phyloP scores from a whole-genome alignment of 2,797 vertebrate genomes.

The Myiotriccus ornatus region DNA sequence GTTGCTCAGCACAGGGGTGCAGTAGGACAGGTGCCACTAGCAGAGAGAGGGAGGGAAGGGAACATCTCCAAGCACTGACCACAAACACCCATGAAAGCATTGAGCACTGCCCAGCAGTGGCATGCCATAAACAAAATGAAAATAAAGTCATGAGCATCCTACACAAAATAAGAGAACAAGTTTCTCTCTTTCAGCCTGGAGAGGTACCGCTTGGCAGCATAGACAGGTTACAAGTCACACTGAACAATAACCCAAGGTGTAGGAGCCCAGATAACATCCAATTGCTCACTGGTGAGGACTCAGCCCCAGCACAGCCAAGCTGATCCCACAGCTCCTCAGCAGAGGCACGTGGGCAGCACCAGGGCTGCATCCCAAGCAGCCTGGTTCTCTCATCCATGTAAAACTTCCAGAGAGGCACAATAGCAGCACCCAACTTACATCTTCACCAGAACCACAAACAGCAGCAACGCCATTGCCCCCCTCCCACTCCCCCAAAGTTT shows the following conservation, averaged over 20 bases:
- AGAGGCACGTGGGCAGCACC: background rate
- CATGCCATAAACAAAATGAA: background rate
- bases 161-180: background rate
- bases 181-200: background rate
- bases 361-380: background rate
- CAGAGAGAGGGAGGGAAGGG: background rate
- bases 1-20: background rate
- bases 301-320: background rate
- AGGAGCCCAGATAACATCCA: background rate
- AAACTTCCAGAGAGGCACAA: background rate
- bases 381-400: fast-evolving
- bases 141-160: background rate
- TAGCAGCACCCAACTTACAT: background rate
- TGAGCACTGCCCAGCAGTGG: fast-evolving
- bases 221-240: background rate
- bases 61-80: background rate
- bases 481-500: conserved; percentile 61
- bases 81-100: background rate
- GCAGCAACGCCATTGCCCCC: background rate
- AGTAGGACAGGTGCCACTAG: fast-evolving
- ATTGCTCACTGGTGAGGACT: fast-evolving
- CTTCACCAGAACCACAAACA: background rate
- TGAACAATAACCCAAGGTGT: background rate
- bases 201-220: background rate
- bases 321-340: background rate